These are phyloP conservation scores for Cordilura impudica DNA, from an alignment of 2,888 invertebrate genomes.

Conservation along the genomic window DNA sequence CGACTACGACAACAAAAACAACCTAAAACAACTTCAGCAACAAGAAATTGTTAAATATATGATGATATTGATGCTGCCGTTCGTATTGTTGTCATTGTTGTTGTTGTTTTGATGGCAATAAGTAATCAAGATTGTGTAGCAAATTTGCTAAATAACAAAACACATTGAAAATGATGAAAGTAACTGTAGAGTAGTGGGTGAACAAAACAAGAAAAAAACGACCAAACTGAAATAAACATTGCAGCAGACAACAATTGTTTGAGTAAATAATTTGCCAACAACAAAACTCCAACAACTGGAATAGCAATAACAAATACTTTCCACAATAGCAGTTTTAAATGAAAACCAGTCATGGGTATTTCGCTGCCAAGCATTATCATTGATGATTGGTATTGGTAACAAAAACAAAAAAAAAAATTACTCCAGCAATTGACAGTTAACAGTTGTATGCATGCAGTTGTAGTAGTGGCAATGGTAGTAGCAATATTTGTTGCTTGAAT, in stretches of 20 bases:
- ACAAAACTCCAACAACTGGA: slow-evolving; percentile 8
- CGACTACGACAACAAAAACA: neutral
- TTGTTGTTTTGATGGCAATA: slow-evolving; percentile 16
- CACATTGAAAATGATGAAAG: slow-evolving; percentile 19
- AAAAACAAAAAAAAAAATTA: neutral
- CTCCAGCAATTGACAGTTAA: slow-evolving; percentile 21
- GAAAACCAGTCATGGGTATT: slow-evolving; percentile 15
- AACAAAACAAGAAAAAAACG: neutral
- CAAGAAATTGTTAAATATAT: neutral
- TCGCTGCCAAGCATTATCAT: slow-evolving; percentile 9
- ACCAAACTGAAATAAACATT: slow-evolving; percentile 4
- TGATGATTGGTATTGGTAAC: slow-evolving; percentile 11
- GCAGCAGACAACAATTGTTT: slow-evolving; percentile 55
- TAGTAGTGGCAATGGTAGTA: neutral
- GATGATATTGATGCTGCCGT: neutral
- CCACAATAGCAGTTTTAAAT: slow-evolving; percentile 29
- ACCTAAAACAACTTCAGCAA: neutral
- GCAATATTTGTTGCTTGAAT: neutral
- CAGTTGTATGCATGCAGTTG: neutral
- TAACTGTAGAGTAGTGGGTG: neutral
- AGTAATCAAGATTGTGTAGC: slow-evolving; percentile 47
- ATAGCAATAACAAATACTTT: slow-evolving; percentile 24
- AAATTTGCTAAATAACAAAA: slow-evolving; percentile 53
- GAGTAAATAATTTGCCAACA: slow-evolving; percentile 53
- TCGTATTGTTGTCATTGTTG: neutral